Percentiles rank a stretch among this genome's conserved stretches.
phyloP scores from a whole-genome alignment of 2,113 vertebrate species.

The Struthidea cinerea region DNA sequence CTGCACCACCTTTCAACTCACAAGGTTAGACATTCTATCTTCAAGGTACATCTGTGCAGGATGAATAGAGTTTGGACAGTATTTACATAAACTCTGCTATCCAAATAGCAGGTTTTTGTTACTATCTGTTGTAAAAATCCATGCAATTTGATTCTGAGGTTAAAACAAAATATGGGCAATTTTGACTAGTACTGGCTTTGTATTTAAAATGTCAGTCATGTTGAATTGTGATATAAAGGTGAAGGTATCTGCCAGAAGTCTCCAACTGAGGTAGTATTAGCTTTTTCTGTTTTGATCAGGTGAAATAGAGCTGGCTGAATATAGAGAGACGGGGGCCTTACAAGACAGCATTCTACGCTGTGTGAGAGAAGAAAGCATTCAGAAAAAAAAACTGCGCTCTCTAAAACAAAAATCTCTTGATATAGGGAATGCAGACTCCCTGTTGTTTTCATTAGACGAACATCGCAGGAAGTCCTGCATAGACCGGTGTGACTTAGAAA shows the following conservation, averaged over 20 bases:
- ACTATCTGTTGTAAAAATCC: not conserved
- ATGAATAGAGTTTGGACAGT: not conserved
- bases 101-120: not conserved
- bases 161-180: not conserved
- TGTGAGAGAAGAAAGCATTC: conserved; percentile 91
- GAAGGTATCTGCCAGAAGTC: conserved; percentile 25
- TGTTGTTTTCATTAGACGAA: conserved; percentile 92
- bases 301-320: conserved; percentile 98
- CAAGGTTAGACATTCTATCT: not conserved
- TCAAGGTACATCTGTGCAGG: not conserved
- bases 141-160: not conserved
- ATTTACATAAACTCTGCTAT: not conserved
- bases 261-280: conserved; percentile 68
- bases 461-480: conserved; percentile 97
- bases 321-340: conserved; percentile 88
- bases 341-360: conserved; percentile 94
- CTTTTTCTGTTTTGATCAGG: conserved; percentile 82
- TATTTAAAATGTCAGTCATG: not conserved
- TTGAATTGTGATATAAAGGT: not conserved
- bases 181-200: not conserved
- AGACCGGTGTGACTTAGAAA: conserved; percentile 88
- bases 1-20: not conserved
- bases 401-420: conserved; percentile 99
- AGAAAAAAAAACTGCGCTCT: conserved; percentile 93
- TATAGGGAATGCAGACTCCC: conserved; percentile 95